These are phyloP conservation scores for Chloroceryle amazona DNA, from an alignment of 2,797 vertebrate genomes.

Conservation along the genomic window DNA sequence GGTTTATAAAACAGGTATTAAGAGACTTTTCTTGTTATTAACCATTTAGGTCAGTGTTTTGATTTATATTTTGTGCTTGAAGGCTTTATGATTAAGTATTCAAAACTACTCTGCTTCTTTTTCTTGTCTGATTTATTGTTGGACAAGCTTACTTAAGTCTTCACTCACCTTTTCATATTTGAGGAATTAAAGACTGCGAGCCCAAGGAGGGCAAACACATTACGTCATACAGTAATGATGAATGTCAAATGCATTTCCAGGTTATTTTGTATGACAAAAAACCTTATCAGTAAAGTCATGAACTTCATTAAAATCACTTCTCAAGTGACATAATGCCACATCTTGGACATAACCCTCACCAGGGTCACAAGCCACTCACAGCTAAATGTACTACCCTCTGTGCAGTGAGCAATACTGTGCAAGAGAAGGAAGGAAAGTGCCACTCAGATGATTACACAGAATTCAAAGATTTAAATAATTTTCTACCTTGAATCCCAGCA, in stretches of 20 bases:
- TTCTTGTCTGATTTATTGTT: slow-evolving; percentile 7
- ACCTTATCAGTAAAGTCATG: not conserved
- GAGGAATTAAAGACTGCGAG: not conserved
- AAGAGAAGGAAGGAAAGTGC: not conserved
- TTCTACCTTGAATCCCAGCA: not conserved
- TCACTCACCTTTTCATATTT: not conserved
- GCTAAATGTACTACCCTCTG: not conserved
- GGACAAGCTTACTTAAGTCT: not conserved
- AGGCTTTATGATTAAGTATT: slow-evolving; percentile 9
- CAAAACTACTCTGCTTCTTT: not conserved
- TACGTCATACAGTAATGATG: not conserved
- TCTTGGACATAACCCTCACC: not conserved
- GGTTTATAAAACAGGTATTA: slow-evolving; percentile 52
- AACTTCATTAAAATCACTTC: not conserved
- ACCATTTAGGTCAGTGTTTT: slow-evolving; percentile 38
- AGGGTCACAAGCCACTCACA: not conserved
- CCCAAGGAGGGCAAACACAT: not conserved
- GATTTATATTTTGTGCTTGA: slow-evolving; percentile 14
- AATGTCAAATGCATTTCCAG: not conserved
- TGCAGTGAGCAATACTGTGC: not conserved
- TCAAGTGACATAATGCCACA: not conserved
- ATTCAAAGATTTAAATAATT: not conserved
- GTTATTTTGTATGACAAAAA: not conserved
- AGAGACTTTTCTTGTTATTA: slow-evolving; percentile 55
- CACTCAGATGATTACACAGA: not conserved